Conservation (phyloP, 1,140 invertebrate species). For the Conopomorpha cramerella region DNA sequence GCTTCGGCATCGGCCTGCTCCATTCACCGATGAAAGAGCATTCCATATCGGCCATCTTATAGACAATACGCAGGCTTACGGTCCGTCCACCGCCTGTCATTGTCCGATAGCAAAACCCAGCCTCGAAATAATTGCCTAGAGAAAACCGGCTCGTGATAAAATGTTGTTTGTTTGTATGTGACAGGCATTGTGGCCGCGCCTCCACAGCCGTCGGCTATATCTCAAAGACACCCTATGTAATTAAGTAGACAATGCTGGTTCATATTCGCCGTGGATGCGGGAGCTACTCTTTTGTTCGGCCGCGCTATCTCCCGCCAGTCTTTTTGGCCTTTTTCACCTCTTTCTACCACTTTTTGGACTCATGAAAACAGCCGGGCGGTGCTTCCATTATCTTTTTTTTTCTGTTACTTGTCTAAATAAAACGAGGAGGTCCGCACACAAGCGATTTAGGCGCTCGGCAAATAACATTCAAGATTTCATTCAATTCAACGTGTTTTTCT, state of each 20-base stretch:
- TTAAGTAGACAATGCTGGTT: slow-evolving; percentile 49
- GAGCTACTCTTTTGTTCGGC: slow-evolving; percentile 25
- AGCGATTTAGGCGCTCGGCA: too few species aligned
- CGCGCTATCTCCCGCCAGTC: slow-evolving; percentile 38
- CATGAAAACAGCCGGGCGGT: slow-evolving; percentile 14
- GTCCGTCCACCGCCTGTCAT: too few species aligned
- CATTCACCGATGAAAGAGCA: too few species aligned
- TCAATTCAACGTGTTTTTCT: too few species aligned
- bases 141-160: slow-evolving; percentile 31
- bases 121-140: slow-evolving; percentile 19
- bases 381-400: slow-evolving; percentile 15
- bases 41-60: too few species aligned
- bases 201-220: slow-evolving; percentile 40
- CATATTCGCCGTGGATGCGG: slow-evolving; percentile 31
- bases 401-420: too few species aligned
- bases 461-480: too few species aligned
- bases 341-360: too few species aligned
- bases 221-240: slow-evolving; percentile 48
- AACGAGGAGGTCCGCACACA: too few species aligned
- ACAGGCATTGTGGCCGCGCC: slow-evolving; percentile 35
- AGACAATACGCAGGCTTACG: too few species aligned
- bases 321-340: slow-evolving; percentile 33
- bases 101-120: too few species aligned
- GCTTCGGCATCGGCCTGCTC: too few species aligned
- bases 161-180: slow-evolving; percentile 46